Evolutionary conservation across 2,888 invertebrate genomes (phyloP).

Genomic region (Drosophila pegasa): DNA sequence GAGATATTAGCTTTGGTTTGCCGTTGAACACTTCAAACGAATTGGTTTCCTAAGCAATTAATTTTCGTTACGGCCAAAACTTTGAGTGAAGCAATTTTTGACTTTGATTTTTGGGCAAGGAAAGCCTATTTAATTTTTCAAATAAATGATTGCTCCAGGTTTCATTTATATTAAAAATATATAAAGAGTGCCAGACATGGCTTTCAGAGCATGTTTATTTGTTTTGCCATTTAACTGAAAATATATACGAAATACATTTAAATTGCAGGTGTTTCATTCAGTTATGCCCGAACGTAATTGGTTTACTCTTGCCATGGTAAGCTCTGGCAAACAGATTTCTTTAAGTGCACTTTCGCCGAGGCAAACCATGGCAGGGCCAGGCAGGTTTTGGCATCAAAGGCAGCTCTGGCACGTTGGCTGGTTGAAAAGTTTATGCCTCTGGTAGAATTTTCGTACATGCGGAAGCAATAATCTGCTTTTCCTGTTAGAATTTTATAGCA

Average conservation of each 20-base stretch:
- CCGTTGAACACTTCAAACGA: conserved; percentile 8
- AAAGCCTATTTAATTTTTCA: neutral
- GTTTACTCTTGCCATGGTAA: conserved; percentile 23
- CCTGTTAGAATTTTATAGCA: conserved; percentile 53
- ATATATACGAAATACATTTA: neutral
- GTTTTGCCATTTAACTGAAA: neutral
- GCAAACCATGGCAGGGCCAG: neutral
- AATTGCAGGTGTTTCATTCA: neutral
- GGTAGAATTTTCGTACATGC: conserved; percentile 47
- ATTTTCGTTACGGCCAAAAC: conserved; percentile 3
- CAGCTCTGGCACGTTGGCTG: neutral
- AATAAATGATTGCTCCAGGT: neutral
- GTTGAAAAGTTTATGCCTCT: conserved; percentile 22
- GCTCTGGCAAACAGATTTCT: conserved; percentile 36
- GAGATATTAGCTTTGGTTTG: conserved; percentile 11
- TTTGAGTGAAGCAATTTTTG: neutral
- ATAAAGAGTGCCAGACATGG: neutral
- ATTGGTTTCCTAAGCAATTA: neutral
- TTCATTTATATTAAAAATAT: neutral
- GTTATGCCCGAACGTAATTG: conserved; percentile 28
- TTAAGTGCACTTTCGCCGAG: conserved; percentile 46
- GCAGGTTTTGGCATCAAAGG: conserved; percentile 22
- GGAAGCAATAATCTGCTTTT: conserved; percentile 73
- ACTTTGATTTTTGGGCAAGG: neutral
- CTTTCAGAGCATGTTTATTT: neutral